phyloP scores from a whole-genome alignment of 92 coral and sea anemone genomes.

The Parazoanthus darwini region DNA sequence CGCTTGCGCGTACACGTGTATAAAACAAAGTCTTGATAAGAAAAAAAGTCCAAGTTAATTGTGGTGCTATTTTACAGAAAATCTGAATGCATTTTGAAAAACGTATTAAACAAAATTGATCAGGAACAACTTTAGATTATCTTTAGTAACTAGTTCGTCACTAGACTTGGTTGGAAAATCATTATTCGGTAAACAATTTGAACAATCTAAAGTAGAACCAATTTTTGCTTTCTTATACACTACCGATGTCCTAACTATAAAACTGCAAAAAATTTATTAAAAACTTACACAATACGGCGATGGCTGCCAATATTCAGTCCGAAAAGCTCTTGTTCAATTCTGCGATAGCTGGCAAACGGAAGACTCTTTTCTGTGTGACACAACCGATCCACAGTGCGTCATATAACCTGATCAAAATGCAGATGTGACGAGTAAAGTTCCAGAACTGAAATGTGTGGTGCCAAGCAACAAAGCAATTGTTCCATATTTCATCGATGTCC shows the following conservation, averaged over 20 bases:
- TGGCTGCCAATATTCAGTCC: background rate
- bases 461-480: constrained; percentile 6
- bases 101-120: no score
- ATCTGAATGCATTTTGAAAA: no score
- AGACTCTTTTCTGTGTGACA: no score
- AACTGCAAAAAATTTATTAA: no score
- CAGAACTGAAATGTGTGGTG: constrained; percentile 3
- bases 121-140: background rate
- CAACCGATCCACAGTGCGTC: background rate
- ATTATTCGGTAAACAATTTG: background rate
- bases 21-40: no score
- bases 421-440: constrained; percentile 4
- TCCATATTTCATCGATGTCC: background rate
- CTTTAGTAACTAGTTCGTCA: background rate
- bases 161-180: background rate
- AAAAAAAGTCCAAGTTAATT: no score
- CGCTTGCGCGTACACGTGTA: background rate
- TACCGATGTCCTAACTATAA: no score
- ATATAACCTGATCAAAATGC: background rate
- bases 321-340: background rate
- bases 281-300: background rate
- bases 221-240: background rate
- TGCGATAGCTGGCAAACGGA: background rate
- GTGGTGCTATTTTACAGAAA: background rate
- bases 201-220: background rate